A percentile compares a stretch with the other conserved stretches of the same genome.
phyloP scores from a whole-genome alignment of 2,797 vertebrate species.

The Mastacembelus armatus region DNA sequence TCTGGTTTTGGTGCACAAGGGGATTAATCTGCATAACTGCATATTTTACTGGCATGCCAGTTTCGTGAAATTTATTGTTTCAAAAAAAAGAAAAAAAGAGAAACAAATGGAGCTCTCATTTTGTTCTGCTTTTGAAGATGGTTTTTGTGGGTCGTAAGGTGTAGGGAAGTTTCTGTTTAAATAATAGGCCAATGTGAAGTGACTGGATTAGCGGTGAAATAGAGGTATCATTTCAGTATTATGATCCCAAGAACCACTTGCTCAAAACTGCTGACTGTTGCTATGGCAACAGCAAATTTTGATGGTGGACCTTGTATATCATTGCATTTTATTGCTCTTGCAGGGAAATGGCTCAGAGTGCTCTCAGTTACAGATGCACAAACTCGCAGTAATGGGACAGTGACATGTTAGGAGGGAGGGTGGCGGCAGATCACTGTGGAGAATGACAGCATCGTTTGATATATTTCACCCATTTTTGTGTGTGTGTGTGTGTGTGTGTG shows the following conservation, averaged over 20 bases:
- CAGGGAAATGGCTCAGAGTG: slow-evolving; percentile 57
- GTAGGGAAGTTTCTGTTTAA: not conserved
- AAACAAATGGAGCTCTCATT: not conserved
- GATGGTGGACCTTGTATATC: slow-evolving; percentile 72
- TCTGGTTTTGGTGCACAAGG: not conserved
- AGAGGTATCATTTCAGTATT: slow-evolving; percentile 51
- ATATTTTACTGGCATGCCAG: not conserved
- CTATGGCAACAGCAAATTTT: slow-evolving; percentile 85
- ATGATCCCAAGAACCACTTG: slow-evolving; percentile 54
- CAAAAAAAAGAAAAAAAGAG: not conserved
- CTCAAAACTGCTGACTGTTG: slow-evolving; percentile 77
- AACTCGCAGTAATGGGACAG: slow-evolving; percentile 36
- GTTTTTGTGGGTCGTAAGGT: not conserved
- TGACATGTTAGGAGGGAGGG: not conserved
- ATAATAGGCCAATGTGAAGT: not conserved
- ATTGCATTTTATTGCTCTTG: slow-evolving; percentile 74
- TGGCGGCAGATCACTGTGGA: not conserved
- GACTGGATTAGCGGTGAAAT: slow-evolving; percentile 42
- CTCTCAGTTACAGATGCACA: slow-evolving; percentile 43
- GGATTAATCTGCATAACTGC: not conserved
- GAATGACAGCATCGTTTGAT: slow-evolving; percentile 38
- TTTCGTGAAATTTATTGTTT: slow-evolving; percentile 9
- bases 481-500: too few species aligned
- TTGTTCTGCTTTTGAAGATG: not conserved
- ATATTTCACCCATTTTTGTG: slow-evolving; percentile 1